Evolutionary conservation across 2,113 vertebrate genomes (phyloP).

Genomic region (Buteo buteo): DNA sequence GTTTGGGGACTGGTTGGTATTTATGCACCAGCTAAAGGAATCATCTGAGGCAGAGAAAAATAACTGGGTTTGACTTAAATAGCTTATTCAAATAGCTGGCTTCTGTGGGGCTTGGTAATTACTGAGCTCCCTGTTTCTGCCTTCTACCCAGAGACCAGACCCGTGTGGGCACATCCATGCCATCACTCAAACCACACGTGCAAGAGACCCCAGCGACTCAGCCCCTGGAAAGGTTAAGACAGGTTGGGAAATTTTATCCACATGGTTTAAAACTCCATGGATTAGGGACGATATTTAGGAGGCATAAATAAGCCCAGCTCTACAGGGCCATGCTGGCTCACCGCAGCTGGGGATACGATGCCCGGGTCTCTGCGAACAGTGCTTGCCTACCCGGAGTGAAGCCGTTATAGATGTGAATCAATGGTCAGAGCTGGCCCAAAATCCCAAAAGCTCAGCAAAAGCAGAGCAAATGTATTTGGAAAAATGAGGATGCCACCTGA

Average conservation of each 20-base stretch:
- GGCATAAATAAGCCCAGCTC: neutral
- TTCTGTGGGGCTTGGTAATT: neutral
- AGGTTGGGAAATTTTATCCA: neutral
- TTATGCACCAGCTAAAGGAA: neutral
- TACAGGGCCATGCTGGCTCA: rapidly evolving
- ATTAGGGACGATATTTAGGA: neutral
- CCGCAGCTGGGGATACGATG: neutral
- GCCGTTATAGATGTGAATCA: rapidly evolving
- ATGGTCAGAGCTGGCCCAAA: neutral
- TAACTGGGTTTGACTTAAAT: neutral
- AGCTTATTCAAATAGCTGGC: neutral
- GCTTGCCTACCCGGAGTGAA: rapidly evolving
- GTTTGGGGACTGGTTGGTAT: neutral
- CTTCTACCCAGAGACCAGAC: neutral
- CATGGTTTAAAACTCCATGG: neutral
- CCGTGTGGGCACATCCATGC: rapidly evolving
- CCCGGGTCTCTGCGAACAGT: rapidly evolving
- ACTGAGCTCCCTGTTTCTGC: neutral
- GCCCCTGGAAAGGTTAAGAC: neutral
- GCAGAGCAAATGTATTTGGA: neutral
- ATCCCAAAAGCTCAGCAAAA: neutral
- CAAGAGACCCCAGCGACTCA: neutral
- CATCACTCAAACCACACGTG: neutral
- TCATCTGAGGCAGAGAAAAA: neutral
- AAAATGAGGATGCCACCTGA: neutral